Evolutionary conservation across 2,797 vertebrate genomes (phyloP), one percentile per base, ranked within the genome.

Genomic region (Sebastes trivittatus): DNA sequence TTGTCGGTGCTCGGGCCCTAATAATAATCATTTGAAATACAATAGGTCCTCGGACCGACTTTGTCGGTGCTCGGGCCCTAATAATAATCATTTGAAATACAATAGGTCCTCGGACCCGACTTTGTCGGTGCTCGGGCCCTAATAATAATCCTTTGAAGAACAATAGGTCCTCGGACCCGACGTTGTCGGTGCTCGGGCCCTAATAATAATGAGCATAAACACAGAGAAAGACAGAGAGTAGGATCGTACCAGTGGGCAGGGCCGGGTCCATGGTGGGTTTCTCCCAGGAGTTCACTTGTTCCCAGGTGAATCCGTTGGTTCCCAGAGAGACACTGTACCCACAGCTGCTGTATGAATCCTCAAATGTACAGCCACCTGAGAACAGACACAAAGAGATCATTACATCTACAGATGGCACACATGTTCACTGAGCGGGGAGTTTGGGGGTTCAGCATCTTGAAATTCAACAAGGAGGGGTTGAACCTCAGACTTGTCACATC

Each of bases 261-360:
- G 96, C 96, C 1, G 97, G 96, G 72, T 99, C 97, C 94, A 97
- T 95, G 36, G 96, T 97, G 58, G 98, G 97, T 64, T 97, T 99
- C 74, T 99, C 98, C 98, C 98, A 99, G n/a, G 98, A 98, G 93
- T 98, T 98, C 88, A 98, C 96, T 92, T 99, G 98, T 89, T 99
- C 98, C 98, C 98, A 99, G 65, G 97, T 97, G 94, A 99, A 98
- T 86, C 98, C 98, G 92, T 96, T 98, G 93, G 98, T 98, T 87
- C 98, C 98, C 69, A 99, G 95, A 67, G 98, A 97, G 78, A 98
- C 97, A 0, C 97, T 97, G 72, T 98, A 99, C 1, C 98, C 98
- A 89, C 98, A 99, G 60, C 95, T 97, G 94, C 96, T 97, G 75
- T 98, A 99, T 61, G 98, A 97, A 75, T 98, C 98, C 77, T 99